Evolutionary conservation across 1,140 invertebrate genomes (phyloP), one percentile per base, ranked within the genome.

Genomic region (Latrodectus geometricus): DNA sequence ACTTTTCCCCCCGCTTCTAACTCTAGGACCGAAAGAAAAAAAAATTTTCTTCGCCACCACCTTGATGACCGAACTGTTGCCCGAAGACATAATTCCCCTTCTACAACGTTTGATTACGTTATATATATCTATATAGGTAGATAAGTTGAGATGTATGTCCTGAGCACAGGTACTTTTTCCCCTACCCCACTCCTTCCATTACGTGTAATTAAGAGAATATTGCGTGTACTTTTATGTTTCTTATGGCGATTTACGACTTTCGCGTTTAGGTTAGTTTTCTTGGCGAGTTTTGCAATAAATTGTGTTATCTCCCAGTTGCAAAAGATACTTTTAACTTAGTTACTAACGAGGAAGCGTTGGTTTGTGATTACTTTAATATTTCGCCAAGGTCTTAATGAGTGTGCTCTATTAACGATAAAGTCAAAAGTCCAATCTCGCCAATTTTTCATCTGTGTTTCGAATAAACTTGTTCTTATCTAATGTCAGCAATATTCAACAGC

Each of bases 61-160:
- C 81, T 75, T 84, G 81, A 84, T 84, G 81, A 84, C 81, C 81
- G 73, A 65, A 15, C 0, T 35, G n/a, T 76, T 48, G 81, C 81
- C 81, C 17, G 35, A 68, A 76, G 81, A 54, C 61, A 84, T 68
- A 73, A 84, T 84, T 84, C 61, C 70, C 23, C 35, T 81, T 81
- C 66, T 73, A 72, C 80, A 61, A n/a, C 9, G 54, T 52, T 61
- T 82, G 80, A 73, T 82, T 73, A 61, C 70, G 21, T 61, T 78
- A 68, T 35, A 49, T 72, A 61, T 61, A 74, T 82, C 52, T 82
- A 73, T 72, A 82, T 11, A 21, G n/a, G 15, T 12, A 78, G 56
- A 78, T 65, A 66, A 61, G 54, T 17, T 61, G 54, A 17, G 54
- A 61, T 17, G 54, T 61, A 61, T 61, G 54, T 61, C 54, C 17